Evolutionary conservation across 2,888 invertebrate genomes (phyloP), one percentile per base, ranked within the genome.

Genomic region (Euphydryas editha): DNA sequence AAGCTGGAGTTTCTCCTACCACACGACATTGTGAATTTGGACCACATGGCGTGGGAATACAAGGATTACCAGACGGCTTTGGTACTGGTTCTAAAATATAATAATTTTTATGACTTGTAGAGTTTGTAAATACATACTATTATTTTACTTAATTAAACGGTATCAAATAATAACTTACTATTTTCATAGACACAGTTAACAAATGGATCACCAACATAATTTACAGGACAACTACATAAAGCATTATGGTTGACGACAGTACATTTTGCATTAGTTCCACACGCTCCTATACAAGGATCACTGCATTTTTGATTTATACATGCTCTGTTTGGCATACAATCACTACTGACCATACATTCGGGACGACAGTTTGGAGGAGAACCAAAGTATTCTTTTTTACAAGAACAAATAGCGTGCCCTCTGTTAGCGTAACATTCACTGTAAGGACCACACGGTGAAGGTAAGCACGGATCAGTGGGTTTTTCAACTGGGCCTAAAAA

Each of bases 241-340:
- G 97, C 96, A 83, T 96, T 97, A 82, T 98, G 98, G 85, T 96
- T 97, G 58, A 97, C 95, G 17, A 97, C 96, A 75, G 95, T 95
- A 82, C 98, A 98, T 73, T 95, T 94, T 2, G 97, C 96, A 87
- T 96, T 95, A 68, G 94, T 90, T 30, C 97, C 97, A 81, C 98
- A 98, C n/a, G 96, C 95, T 69, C 96, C 96, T 44, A 95, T 93
- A 83, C 97, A 98, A 57, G 97, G 97, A 85, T 97, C 96, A 70
- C 94, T 94, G 82, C 98, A 98, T 86, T 94, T 96, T 80, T 96
- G 95, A 82, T 95, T 95, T 60, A 96, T 94, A 81, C 98, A 98
- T 58, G 97, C 96, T 82, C 93, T 95, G 79, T 97, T 96, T 79
- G 95, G 95, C 75, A 95, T 89, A 85, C 98, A 98, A 80, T 97